These are phyloP conservation scores for Dromiciops gliroides DNA, from an alignment of 2,113 vertebrate species.

Conservation along the genomic window DNA sequence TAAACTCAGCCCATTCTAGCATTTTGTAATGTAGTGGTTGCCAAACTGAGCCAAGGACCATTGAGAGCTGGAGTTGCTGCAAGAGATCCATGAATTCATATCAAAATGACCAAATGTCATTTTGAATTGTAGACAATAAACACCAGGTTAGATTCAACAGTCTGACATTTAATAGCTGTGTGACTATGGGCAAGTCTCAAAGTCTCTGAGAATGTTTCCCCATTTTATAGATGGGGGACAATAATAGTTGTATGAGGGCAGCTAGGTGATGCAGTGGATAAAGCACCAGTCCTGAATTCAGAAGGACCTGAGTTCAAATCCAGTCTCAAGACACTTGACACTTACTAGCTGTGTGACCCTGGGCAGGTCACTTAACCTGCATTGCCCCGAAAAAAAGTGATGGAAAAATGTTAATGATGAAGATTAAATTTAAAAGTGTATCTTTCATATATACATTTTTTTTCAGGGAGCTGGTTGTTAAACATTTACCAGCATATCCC, in stretches of 20 bases:
- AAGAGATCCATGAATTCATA: neutral
- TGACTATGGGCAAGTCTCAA: neutral
- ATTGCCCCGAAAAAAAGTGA: neutral
- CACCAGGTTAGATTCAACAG: neutral
- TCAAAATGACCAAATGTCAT: neutral
- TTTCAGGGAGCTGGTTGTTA: no score
- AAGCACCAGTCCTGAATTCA: no score
- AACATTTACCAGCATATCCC: no score
- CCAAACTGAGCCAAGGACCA: neutral
- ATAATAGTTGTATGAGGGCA: no score
- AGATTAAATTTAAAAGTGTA: neutral
- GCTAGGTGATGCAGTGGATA: no score
- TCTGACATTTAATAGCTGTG: neutral
- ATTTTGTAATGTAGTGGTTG: neutral
- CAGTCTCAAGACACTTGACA: no score
- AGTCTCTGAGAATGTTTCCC: neutral
- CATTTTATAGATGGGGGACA: neutral
- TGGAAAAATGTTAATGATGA: neutral
- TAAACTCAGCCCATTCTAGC: neutral
- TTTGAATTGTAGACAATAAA: neutral
- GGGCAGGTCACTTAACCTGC: no score
- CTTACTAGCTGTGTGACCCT: no score
- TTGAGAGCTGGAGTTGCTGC: neutral
- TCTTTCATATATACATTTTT: neutral
- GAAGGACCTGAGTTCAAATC: no score